These are phyloP conservation scores for Acomys russatus DNA, from an alignment of 2,797 vertebrate species.

Conservation along the genomic window DNA sequence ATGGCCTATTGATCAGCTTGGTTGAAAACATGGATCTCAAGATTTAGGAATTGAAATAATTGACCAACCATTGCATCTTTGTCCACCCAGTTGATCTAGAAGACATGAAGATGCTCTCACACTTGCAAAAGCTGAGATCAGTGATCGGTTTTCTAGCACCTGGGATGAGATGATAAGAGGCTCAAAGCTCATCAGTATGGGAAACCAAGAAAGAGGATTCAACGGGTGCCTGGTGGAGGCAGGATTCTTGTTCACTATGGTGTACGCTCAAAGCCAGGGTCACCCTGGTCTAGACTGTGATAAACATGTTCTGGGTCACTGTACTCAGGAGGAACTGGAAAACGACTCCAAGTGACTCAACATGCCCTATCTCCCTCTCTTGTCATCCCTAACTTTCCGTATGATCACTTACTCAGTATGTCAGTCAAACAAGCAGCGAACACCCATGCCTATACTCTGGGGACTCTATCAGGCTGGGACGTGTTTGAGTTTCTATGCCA, in stretches of 20 bases:
- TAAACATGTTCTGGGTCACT: background rate
- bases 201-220: background rate
- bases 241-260: background rate
- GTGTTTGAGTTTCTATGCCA: background rate
- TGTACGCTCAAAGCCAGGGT: background rate
- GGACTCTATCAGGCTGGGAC: background rate
- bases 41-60: constrained; percentile 13
- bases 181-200: background rate
- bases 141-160: background rate
- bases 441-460: background rate
- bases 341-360: background rate
- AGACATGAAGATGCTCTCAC: background rate
- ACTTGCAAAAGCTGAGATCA: background rate
- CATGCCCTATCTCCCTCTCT: background rate
- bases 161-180: background rate
- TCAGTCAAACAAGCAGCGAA: background rate
- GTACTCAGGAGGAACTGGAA: background rate
- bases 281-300: background rate
- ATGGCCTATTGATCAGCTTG: constrained; percentile 18
- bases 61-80: background rate
- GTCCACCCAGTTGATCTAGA: background rate
- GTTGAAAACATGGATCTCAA: constrained; percentile 25
- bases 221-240: background rate
- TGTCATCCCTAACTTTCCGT: background rate
- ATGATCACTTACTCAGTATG: background rate